Evolutionary conservation across 2,113 vertebrate genomes (phyloP).

Genomic region (Paracanthobrama guichenoti): DNA sequence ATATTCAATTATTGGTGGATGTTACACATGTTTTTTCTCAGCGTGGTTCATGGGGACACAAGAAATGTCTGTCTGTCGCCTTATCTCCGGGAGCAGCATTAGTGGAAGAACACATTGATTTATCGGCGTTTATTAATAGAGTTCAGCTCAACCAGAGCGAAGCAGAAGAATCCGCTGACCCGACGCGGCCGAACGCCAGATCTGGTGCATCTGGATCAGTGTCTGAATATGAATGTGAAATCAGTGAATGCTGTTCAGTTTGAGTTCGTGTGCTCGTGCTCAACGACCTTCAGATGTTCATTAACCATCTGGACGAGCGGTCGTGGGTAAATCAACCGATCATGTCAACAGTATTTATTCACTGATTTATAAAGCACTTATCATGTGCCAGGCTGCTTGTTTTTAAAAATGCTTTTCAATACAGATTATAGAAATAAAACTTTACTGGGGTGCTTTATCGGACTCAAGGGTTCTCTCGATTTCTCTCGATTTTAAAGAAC

Average conservation of each 20-base stretch:
- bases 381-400: background rate
- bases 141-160: background rate
- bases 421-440: no score
- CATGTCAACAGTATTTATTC: background rate
- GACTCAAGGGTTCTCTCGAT: no score
- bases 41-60: background rate
- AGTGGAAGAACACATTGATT: background rate
- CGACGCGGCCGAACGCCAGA: background rate
- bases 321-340: background rate
- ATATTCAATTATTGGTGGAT: background rate
- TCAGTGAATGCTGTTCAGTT: background rate
- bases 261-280: background rate
- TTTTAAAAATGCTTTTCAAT: no score
- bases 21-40: background rate
- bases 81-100: background rate
- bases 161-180: background rate
- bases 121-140: conserved; percentile 10
- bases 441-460: no score
- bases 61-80: background rate
- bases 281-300: background rate
- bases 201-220: background rate
- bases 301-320: background rate
- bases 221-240: background rate
- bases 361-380: background rate
- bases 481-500: no score